Evolutionary conservation across 2,113 vertebrate species (phyloP), one percentile per base, ranked within the genome.

Genomic region (Anseranas semipalmata): DNA sequence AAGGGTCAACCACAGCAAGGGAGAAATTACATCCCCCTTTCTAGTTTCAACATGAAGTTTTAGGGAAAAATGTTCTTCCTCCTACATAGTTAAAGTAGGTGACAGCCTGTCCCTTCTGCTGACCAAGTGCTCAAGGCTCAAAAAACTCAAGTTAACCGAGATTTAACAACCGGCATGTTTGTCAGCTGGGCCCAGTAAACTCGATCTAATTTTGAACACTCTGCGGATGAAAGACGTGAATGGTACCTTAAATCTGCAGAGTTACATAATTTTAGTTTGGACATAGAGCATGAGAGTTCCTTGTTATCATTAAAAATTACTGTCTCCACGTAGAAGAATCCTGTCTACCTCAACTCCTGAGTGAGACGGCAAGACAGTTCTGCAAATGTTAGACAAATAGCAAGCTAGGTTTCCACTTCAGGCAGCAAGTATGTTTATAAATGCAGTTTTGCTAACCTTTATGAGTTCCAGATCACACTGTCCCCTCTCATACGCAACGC

Each of bases 401-500:
- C 50, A 60, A 81, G 73, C 50, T 19, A 81, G 17, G 56, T 60
- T 85, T 60, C 52, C 56, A 48, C 73, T 81, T 78, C 25, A 89
- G 68, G 84, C 32, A 95, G 46, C 46, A 91, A 75, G 39, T 2
- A 84, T 39, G 39, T 56, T 89, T 60, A 85, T 12, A 89, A 87
- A 80, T 1, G 22, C n/a, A 83, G 56, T 59, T 85, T 78, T 80
- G 65, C 98, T 76, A 80, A 99, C 99, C 98, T 99, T 98, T 97
- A 99, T 99, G 91, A 99, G 98, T 19, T 99, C 99, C 94, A 99
- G 93, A 95, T 99, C 99, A 97, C 99, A 99, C 15, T 99, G 98
- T 1, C 99, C 99, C 85, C 98, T 98, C 97, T 99, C 99, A 73
- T 99, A 99, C 50, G 99, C 99, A 66, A 99, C 98, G 2, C 98